Base-by-base conservation (phyloP, 2,797 vertebrate genomes). In the Acrossocheilus fasciatus region DNA sequence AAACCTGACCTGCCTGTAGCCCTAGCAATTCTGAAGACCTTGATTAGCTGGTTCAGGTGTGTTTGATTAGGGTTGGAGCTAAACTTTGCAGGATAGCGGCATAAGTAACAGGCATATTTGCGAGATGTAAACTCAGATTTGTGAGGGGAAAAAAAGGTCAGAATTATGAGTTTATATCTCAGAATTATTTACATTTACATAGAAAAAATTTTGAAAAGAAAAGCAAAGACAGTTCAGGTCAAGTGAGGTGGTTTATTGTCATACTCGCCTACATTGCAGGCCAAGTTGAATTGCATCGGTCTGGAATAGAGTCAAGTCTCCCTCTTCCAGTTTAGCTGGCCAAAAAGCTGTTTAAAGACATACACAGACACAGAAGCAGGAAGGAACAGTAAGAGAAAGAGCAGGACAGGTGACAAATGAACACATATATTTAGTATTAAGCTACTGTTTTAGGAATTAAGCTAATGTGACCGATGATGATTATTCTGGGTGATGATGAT, bases 271-370 rank as follows among this genome's bases (percentile, higher is more conserved):
- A 62, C 52, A 45, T 73, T 73, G 34, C 30, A 1, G 23, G 54
- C 43, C 75, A 74, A 36, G 45, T 1, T 54, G 23, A n/a, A 81
- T 81, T 36, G 78, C 23, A 62, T 73, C 62, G 3, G 26, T 18
- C 76, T 75, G 69, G 59, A 18, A 81, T 12, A 86, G 57, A 52
- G 4, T 75, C 50, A 50, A 52, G 17, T 81, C 64, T 73, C 66
- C 12, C 10, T 64, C 52, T 30, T 81, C 39, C 45, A 81, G 72
- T 81, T 86, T 66, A 66, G 10, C 14, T 9, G 68, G 10, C 68
- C 26, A 45, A 81, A 81, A 15, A 73, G 6, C 84, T 73, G 30
- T 81, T 81, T 69, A 68, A 50, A 3, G 1, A 26, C 12, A 78
- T 23, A 57, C 14, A 41, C 77, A 79, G 23, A 62, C 17, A 26